Conservation (phyloP, 2,113 vertebrate species). For the Neofelis nebulosa region DNA sequence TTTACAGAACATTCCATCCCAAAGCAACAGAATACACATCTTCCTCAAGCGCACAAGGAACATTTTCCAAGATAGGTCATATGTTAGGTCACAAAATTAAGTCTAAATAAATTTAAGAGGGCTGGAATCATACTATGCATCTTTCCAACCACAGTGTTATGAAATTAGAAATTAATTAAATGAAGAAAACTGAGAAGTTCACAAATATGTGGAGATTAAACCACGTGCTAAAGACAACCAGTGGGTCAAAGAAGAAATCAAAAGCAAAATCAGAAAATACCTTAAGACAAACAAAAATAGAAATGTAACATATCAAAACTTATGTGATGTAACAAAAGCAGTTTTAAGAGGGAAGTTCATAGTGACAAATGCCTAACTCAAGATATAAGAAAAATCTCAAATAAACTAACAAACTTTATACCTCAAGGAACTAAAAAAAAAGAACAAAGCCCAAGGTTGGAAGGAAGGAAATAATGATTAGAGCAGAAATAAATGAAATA, state of each 20-base stretch:
- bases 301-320: background rate
- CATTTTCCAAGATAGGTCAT: background rate
- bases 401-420: background rate
- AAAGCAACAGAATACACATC: background rate
- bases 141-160: too few relatives aligned
- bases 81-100: too few relatives aligned
- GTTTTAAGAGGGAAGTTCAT: background rate
- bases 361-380: background rate
- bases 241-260: background rate
- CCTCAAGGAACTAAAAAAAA: background rate
- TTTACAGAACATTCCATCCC: background rate
- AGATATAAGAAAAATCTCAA: background rate
- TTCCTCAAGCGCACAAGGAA: background rate
- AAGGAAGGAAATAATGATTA: background rate
- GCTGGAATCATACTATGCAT: too few relatives aligned
- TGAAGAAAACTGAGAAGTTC: too few relatives aligned
- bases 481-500: background rate
- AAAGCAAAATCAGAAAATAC: background rate
- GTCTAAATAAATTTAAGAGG: too few relatives aligned
- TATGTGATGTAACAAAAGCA: background rate
- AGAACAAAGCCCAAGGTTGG: background rate
- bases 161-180: too few relatives aligned
- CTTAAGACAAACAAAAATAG: background rate
- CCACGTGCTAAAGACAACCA: background rate
- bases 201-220: too few relatives aligned